Evolutionary conservation across 1,140 invertebrate genomes (phyloP).

Genomic region (Drosophila ercepeae): DNA sequence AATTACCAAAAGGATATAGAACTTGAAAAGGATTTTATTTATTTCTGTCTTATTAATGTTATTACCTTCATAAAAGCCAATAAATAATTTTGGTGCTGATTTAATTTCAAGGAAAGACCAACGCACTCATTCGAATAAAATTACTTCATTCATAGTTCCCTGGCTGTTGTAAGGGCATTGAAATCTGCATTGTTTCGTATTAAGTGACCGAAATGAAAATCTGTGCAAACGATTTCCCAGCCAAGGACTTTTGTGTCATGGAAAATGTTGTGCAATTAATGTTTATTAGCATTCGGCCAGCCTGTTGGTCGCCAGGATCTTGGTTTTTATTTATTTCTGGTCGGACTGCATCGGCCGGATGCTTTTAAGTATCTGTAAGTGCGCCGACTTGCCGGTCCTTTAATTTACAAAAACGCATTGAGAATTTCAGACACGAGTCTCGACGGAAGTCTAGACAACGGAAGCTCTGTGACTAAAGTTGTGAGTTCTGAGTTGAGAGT

Average conservation of each 20-base stretch:
- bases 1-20: neutral
- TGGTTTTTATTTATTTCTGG: conserved; percentile 3
- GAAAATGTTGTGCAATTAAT: conserved; percentile 67
- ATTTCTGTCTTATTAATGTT: neutral
- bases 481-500: neutral
- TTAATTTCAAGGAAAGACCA: neutral
- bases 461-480: neutral
- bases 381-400: conserved; percentile 36
- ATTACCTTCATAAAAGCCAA: neutral
- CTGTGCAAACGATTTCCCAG: conserved; percentile 6
- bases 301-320: conserved; percentile 20
- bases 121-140: neutral
- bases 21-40: neutral
- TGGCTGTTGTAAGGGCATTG: conserved; percentile 17
- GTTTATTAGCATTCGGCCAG: conserved; percentile 69
- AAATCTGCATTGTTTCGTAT: conserved; percentile 23
- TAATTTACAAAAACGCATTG: conserved; percentile 32
- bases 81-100: neutral
- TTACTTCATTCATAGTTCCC: neutral
- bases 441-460: conserved; percentile 75
- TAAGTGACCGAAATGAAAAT: conserved; percentile 33
- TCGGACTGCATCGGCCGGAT: conserved; percentile 46
- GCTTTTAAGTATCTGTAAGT: conserved; percentile 73
- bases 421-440: conserved; percentile 60
- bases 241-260: conserved; percentile 18